Evolutionary conservation across 2,888 invertebrate genomes (phyloP), one percentile per base, ranked within the genome.

Genomic region (Alloplasta piceator): DNA sequence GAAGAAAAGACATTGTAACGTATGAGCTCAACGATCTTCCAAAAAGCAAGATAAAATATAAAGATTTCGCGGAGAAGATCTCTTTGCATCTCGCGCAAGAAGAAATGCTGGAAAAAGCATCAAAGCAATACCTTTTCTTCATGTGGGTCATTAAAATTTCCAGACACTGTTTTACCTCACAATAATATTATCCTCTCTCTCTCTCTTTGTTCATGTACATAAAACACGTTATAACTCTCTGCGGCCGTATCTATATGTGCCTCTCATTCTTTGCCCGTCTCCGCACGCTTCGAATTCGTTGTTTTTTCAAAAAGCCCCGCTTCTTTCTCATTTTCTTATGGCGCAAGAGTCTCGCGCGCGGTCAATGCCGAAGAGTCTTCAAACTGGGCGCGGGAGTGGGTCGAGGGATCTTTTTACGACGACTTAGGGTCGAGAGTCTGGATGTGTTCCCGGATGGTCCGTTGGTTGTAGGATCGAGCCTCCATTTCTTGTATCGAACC

Each of bases 371-470:
- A 56, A 36, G 7, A 26, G 3, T 10, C 12, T 3, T 48, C 50
- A 41, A 38, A 50, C 50, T 26, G 46, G 14, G 55, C 43, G 36
- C 39, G 74, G 48, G 64, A 14, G 39, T 26, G 38, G 16, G 14
- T 48, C 48, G 50, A 50, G 39, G 39, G 60, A 66, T 64, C 26
- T 61, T 82, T 82, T 82, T 82, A 82, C 78, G 81, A 82, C 70
- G 74, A 71, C 56, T 71, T 78, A 56, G 63, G 79, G 74, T 56
- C 68, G 68, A 50, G 26, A 26, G 52, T 64, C 61, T 70, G 52
- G 70, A 70, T 71, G 75, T 75, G 78, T 74, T 78, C 81, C 78
- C 46, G 78, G 74, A 82, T 82, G 61, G 71, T 78, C 78, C 68
- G 71, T 12, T 5, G 61, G 50, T 61, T 41, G 48, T 43, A 58